Percentiles rank a stretch among this genome's conserved stretches.
Evolutionary conservation across 2,888 invertebrate species (phyloP).

Genomic region (Nomada hirtipes): DNA sequence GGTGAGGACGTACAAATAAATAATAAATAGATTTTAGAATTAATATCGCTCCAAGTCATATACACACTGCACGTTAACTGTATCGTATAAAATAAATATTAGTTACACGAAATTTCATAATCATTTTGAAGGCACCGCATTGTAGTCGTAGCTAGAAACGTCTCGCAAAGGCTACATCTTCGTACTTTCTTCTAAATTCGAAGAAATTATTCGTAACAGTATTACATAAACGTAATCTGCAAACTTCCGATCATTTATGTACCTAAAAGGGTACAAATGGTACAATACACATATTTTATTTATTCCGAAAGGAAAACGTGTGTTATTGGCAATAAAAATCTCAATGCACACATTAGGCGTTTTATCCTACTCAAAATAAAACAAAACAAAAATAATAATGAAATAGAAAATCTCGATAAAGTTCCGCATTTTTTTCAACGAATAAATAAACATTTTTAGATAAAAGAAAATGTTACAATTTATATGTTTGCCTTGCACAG

Average conservation of each 20-base stretch:
- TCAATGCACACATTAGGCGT: slow-evolving; percentile 41
- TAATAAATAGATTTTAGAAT: slow-evolving; percentile 82
- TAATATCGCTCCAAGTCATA: slow-evolving; percentile 75
- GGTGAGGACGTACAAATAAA: slow-evolving; percentile 80
- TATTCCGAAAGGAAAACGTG: slow-evolving; percentile 4
- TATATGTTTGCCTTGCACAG: slow-evolving; percentile 28
- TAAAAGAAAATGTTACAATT: slow-evolving; percentile 31
- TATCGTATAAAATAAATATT: slow-evolving; percentile 69
- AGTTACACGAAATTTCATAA: slow-evolving; percentile 52
- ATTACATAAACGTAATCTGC: slow-evolving; percentile 57
- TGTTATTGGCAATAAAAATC: slow-evolving; percentile 14
- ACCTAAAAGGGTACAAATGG: slow-evolving; percentile 47
- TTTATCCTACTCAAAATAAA: slow-evolving; percentile 40
- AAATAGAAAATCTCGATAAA: slow-evolving; percentile 22
- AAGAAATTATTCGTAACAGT: slow-evolving; percentile 36
- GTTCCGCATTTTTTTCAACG: slow-evolving; percentile 16
- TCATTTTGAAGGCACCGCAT: slow-evolving; percentile 50
- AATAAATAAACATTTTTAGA: slow-evolving; percentile 33
- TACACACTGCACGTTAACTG: slow-evolving; percentile 70
- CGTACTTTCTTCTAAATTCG: slow-evolving; percentile 50
- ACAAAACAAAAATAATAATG: slow-evolving; percentile 3
- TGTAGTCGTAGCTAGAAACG: slow-evolving; percentile 46
- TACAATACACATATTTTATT: slow-evolving; percentile 18
- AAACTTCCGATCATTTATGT: slow-evolving; percentile 18
- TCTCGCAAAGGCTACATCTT: slow-evolving; percentile 28